A percentile compares a stretch with the other conserved stretches of the same genome.
phyloP scores from a whole-genome alignment of 2,888 invertebrate genomes.

The Druceiella hillmani region DNA sequence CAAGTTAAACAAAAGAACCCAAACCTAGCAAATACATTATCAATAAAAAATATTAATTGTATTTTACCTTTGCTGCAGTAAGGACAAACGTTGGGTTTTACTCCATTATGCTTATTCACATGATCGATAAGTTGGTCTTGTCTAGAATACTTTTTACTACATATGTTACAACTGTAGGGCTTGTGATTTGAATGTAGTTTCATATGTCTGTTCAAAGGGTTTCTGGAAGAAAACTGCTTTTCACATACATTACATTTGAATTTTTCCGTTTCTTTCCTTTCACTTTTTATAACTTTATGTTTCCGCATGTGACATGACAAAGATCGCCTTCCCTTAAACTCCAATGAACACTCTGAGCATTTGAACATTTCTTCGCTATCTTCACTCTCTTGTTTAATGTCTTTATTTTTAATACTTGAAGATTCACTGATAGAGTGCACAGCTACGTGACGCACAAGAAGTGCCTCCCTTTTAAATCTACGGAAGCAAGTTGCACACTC shows the following conservation, averaged over 20 bases:
- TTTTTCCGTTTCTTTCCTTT: conserved; percentile 5
- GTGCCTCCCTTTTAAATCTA: conserved; percentile 27
- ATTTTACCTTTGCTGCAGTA: conserved; percentile 54
- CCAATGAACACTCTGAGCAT: conserved; percentile 50
- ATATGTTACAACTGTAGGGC: conserved; percentile 49
- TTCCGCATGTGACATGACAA: conserved; percentile 40
- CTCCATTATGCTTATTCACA: conserved; percentile 51
- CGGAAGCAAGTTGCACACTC: conserved; percentile 27
- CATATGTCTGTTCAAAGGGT: conserved; percentile 42
- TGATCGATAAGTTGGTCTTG: conserved; percentile 54
- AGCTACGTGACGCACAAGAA: conserved; percentile 28
- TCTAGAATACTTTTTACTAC: conserved; percentile 52
- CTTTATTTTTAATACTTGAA: too few species aligned
- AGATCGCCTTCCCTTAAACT: conserved; percentile 47
- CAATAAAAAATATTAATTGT: too few species aligned
- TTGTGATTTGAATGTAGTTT: conserved; percentile 50
- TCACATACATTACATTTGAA: conserved; percentile 45
- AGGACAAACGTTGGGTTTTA: conserved; percentile 52
- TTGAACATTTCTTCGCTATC: conserved; percentile 29
- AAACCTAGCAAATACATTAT: too few species aligned
- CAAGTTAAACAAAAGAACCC: too few species aligned
- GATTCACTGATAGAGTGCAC: conserved; percentile 26
- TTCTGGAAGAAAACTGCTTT: conserved; percentile 38
- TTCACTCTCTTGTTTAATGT: too few species aligned
- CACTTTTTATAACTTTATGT: conserved; percentile 28